Evolutionary conservation across 2,888 invertebrate species (phyloP), one percentile per base, ranked within the genome.

Genomic region (Deilephila elpenor): DNA sequence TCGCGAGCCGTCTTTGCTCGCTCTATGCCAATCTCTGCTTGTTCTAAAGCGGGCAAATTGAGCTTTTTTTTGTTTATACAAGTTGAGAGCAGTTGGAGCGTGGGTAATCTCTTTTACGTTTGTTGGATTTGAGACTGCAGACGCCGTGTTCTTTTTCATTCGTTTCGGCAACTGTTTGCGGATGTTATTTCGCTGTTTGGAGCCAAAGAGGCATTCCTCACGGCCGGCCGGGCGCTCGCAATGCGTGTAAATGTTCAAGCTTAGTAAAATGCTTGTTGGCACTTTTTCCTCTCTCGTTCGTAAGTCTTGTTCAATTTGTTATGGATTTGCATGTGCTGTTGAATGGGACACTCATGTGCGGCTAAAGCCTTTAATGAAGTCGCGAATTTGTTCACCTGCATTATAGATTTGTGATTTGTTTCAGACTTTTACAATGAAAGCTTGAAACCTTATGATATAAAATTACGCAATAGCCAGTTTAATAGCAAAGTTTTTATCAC

Each of bases 21-120:
- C 83, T 88, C 88, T 90, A 89, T 89, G 85, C 90, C 93, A 91
- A 93, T 92, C 56, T 89, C 86, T 14, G 44, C 85, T 89, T 91
- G 89, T 91, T 93, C 91, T 91, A 90, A 91, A 93, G 85, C 91
- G 81, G 87, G 86, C 88, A 88, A 92, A 91, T 93, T 90, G 89
- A 87, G 91, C 79, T 89, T 89, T 93, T 25, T 56, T 94, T 93
- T 94, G 92, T 93, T 92, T 93, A 89, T 93, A 90, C 91, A 93
- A 93, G 92, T 93, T 91, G 90, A 88, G 89, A 91, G 87, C 93
- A 93, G 92, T 90, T 89, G 90, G 91, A 92, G 92, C 93, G 91
- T 88, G 83, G 90, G 92, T 94, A 94, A 94, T 94, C 93, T 93
- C 91, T 90, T 93, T 93, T 91, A 88, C 91, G 92, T 92, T 92